phyloP scores from a whole-genome alignment of 1,140 invertebrate species.

The Gonioctena quinquepunctata region DNA sequence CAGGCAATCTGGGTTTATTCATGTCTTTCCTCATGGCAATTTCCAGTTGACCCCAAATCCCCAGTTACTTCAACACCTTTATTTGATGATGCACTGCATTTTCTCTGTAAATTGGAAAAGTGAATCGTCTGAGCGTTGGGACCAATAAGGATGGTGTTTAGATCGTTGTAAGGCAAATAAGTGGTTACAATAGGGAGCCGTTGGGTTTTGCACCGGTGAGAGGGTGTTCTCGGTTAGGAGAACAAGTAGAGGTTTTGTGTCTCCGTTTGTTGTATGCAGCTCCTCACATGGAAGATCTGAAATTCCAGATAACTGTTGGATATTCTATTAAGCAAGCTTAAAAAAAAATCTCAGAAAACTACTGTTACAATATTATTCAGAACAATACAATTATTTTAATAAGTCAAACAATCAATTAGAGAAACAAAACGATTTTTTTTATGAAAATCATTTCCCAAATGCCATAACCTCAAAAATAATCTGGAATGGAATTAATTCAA shows the following conservation, averaged over 20 bases:
- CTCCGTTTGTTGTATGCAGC: constrained; percentile 72
- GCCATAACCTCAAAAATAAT: too few species aligned
- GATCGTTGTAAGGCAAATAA: constrained; percentile 74
- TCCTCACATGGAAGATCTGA: constrained; percentile 72
- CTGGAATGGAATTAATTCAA: too few species aligned
- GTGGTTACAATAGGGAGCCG: constrained; percentile 61
- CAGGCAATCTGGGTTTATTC: constrained; percentile 61
- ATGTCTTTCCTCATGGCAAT: constrained; percentile 65
- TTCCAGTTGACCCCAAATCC: constrained; percentile 66
- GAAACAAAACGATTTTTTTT: too few species aligned
- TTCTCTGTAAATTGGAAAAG: constrained; percentile 70
- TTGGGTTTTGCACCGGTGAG: constrained; percentile 66
- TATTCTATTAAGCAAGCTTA: too few species aligned
- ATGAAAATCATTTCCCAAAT: too few species aligned
- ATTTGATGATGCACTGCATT: constrained; percentile 72
- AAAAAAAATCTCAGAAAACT: too few species aligned
- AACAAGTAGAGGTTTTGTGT: constrained; percentile 73
- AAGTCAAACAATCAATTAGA: too few species aligned
- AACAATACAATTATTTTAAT: too few species aligned
- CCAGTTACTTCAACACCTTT: constrained; percentile 67
- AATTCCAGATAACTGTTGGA: constrained; percentile 26
- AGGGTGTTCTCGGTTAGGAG: constrained; percentile 73
- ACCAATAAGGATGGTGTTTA: constrained; percentile 77
- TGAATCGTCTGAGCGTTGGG: constrained; percentile 72
- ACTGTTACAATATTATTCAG: too few species aligned